Percentiles rank a stretch among this genome's conserved stretches.
phyloP scores from a whole-genome alignment of 92 coral and sea anemone species.

The Phenganax stokvisi region DNA sequence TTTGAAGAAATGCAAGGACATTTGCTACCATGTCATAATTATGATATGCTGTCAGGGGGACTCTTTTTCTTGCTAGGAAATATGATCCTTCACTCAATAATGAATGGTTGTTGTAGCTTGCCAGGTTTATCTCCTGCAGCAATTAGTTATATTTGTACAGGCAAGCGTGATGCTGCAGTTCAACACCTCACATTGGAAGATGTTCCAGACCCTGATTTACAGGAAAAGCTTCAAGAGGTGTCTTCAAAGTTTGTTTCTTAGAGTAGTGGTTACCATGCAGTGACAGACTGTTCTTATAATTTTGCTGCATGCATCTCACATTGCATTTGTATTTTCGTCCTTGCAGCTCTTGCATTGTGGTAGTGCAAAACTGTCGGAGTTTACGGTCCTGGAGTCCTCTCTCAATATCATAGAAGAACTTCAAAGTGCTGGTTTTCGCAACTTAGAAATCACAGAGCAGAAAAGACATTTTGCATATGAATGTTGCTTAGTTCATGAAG shows the following conservation, averaged over 20 bases:
- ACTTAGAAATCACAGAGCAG: conserved; percentile 35
- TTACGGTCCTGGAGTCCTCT: conserved; percentile 9
- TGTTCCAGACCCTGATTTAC: conserved; percentile 47
- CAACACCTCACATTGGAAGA: conserved; percentile 40
- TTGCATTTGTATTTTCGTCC: background rate
- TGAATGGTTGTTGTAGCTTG: conserved; percentile 44
- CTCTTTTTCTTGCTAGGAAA: conserved; percentile 39
- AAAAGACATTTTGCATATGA: conserved; percentile 44
- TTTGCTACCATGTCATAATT: conserved; percentile 40
- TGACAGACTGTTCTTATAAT: no score
- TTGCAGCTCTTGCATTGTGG: conserved; percentile 14
- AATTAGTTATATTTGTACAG: conserved; percentile 34
- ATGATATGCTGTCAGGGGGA: conserved; percentile 49
- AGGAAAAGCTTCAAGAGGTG: conserved; percentile 19
- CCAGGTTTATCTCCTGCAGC: conserved; percentile 49
- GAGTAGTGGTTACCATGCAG: background rate
- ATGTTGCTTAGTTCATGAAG: conserved; percentile 42
- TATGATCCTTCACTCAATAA: conserved; percentile 46
- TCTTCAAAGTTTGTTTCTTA: background rate
- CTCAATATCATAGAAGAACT: conserved; percentile 19
- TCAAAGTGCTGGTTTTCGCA: conserved; percentile 41
- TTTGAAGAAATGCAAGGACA: conserved; percentile 49
- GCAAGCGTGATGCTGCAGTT: conserved; percentile 45
- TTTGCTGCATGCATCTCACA: background rate
- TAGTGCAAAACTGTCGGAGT: conserved; percentile 8